phyloP scores from a whole-genome alignment of 2,888 invertebrate genomes.

The Bembecia ichneumoniformis region DNA sequence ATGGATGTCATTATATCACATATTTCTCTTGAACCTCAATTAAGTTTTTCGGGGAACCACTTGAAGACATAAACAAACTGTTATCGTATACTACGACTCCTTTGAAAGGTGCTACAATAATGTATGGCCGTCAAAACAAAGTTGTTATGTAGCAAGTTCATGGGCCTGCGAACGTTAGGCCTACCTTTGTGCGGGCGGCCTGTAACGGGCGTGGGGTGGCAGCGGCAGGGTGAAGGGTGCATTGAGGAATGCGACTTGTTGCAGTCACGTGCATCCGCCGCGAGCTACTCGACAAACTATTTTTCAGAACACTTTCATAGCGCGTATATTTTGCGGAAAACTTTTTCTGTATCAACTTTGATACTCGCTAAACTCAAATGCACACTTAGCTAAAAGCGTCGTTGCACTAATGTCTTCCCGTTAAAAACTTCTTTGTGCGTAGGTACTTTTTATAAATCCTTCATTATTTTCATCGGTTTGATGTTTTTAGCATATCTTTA shows the following conservation, averaged over 20 bases:
- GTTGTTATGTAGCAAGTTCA: conserved; percentile 1
- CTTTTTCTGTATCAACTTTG: too few species aligned
- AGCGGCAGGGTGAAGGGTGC: conserved; percentile 18
- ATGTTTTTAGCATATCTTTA: too few species aligned
- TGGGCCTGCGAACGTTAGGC: conserved; percentile 18
- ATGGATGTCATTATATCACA: too few species aligned
- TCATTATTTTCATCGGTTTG: too few species aligned
- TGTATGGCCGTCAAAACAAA: background rate
- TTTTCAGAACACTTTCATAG: background rate
- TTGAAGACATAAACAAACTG: conserved; percentile 6
- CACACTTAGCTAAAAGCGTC: too few species aligned
- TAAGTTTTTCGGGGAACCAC: conserved; percentile 7
- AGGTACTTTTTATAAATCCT: too few species aligned
- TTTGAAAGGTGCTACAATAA: too few species aligned
- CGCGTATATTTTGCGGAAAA: too few species aligned
- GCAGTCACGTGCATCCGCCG: conserved; percentile 47
- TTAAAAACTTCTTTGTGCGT: too few species aligned
- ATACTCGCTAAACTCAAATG: too few species aligned
- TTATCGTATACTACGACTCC: too few species aligned
- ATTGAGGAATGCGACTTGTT: conserved; percentile 28
- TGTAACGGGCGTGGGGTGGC: conserved; percentile 12
- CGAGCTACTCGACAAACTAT: background rate
- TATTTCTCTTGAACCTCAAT: background rate
- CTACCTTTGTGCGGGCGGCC: conserved; percentile 10
- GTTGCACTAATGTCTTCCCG: too few species aligned